Conservation (phyloP, 2,113 vertebrate species). For the Craseonycteris thonglongyai region DNA sequence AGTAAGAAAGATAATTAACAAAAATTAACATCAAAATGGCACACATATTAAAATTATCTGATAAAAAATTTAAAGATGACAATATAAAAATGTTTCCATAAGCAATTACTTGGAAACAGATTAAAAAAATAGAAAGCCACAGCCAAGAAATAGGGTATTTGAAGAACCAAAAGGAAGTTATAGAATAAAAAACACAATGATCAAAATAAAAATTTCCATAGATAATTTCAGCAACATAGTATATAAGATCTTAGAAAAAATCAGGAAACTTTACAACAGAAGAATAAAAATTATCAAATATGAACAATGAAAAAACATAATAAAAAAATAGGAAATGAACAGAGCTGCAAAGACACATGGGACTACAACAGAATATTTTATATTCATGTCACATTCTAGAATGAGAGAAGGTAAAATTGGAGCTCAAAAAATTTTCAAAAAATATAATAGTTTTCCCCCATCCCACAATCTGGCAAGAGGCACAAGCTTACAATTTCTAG, state of each 20-base stretch:
- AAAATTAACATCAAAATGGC: neutral
- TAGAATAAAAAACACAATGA: neutral
- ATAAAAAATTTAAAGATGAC: neutral
- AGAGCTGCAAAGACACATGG: neutral
- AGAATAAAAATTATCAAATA: neutral
- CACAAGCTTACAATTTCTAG: no score
- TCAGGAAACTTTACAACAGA: neutral
- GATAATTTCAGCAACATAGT: neutral
- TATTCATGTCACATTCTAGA: neutral
- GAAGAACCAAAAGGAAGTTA: neutral
- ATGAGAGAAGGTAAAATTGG: neutral
- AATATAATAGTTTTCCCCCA: neutral
- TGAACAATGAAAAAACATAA: neutral
- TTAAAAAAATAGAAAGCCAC: neutral
- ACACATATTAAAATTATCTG: neutral
- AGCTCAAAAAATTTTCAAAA: neutral
- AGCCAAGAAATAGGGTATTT: neutral
- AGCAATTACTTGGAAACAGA: neutral
- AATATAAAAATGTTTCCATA: neutral
- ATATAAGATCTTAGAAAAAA: neutral
- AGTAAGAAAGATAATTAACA: neutral
- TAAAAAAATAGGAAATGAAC: neutral
- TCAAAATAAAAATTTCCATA: neutral
- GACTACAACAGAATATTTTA: no score
- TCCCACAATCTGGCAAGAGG: neutral